Evolutionary conservation across 35 echinoderm and acorn worm species (phyloP), one percentile per base, ranked within the genome.

Genomic region (Patiria miniata): DNA sequence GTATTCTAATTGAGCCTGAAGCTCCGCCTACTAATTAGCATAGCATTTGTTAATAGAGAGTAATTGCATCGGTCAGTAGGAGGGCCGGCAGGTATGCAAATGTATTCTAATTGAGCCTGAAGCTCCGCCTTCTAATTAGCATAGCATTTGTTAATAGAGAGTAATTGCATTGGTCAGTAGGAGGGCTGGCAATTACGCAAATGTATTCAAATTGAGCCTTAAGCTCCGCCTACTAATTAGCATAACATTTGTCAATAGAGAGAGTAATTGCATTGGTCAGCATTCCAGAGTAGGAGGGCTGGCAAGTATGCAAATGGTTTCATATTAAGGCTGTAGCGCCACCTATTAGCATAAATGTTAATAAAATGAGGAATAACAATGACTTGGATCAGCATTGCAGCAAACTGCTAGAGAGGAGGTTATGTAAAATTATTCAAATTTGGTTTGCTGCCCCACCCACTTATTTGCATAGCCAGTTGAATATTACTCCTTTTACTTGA

Each of bases 11-110:
- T 32, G 68, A 34, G 68, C 7, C 22, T 58, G 54, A 58, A 58
- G 54, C 22, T 58, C 12, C 22, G 54, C 22, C 54, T 58, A 14
- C 12, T n/a, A 14, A 57, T 57, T 10, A 14, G 10, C 54, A 58
- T 58, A 14, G 54, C 12, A 12, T 14, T 58, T 58, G 54, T 58
- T 58, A 58, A 58, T 58, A n/a, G 54, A 14, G 22, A 14, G 54
- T 58, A n/a, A 58, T 58, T 58, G 12, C 22, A 58, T 58, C 12
- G 22, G 12, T 58, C 12, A 90, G 96, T 29, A 92, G 96, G 4
- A 39, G 96, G 60, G 89, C 95, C 80, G 95, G 95, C 19, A 91
- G 96, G 93, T 97, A 38, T 52, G 60, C 51, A 47, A 47, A 47
- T 47, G 42, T 47, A 47, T 47, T 47, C n/a, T 57, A 5, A 37